Evolutionary conservation across 2,888 invertebrate genomes (phyloP), one percentile per base, ranked within the genome.

Genomic region (Protodeltote pygarga): DNA sequence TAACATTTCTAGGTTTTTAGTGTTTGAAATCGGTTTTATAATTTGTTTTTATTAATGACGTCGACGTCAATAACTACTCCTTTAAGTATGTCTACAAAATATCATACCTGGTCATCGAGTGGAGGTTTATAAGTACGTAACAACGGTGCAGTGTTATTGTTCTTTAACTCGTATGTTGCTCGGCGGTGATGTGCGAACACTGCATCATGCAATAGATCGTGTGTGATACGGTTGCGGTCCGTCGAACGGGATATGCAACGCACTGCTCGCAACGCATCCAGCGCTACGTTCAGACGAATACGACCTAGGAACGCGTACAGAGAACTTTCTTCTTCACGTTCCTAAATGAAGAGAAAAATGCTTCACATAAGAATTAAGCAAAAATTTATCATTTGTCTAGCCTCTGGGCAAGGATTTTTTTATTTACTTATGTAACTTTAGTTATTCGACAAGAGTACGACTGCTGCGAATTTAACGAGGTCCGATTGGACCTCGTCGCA

Each of bases 251-350:
- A 80, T 1, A 68, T 68, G 64, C 85, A 83, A 0, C 85, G 81
- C 11, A 87, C 80, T 14, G 80, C 77, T 6, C 79, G 81, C 40
- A 91, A 53, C 5, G 85, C 89, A 47, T 89, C 89, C 29, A 91
- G 55, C 0, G 91, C 86, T 2, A 77, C 71, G 58, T 85, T 84
- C 29, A 91, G 54, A 0, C 88, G 83, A 1, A 83, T 83, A 0
- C 87, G 84, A 0, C 73, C 82, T 2, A 91, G 63, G 48, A 91
- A 88, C 5, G 74, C 69, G 69, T 89, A 87, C 0, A 91, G 58
- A 0, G 84, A 82, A 20, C 46, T 53, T 51, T 90, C 90, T 25
- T 81, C 77, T 3, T 77, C 68, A 1, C 19, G 41, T 20, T 79
- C 76, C 87, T 86, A 49, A 2, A 38, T 14, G 6, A 20, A 3